Base-by-base conservation (phyloP, 1,140 invertebrate species). In the Panagrolaimus sp. region DNA sequence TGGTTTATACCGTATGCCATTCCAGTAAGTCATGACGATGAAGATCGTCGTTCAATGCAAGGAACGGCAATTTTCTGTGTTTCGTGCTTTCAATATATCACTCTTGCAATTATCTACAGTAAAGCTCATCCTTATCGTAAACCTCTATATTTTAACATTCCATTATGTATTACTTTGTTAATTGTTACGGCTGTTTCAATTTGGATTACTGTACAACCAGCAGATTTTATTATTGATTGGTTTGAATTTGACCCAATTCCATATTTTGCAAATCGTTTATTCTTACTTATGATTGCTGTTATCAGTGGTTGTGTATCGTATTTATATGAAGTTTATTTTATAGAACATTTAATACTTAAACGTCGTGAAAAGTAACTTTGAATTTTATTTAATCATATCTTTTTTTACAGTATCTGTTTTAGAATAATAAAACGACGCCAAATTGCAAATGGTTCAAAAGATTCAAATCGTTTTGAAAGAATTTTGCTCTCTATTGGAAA, bases 111-210 rank as follows among this genome's bases (percentile, higher is more conserved):
- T 67, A 89, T 91, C 14, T 94, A 92, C 83, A 91, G 91, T 0
- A 91, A 91, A 81, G 92, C 92, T 0, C 88, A 89, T 42, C 94
- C 94, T 0, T 96, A 93, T 79, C 86, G 94, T 27, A 89, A 89
- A 78, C 87, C 89, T 0, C 87, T 97, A 0, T 89, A 89, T 51
- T 70, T 61, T 46, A 81, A 81, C 51, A 64, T 66, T 14, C 78
- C 78, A 13, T 64, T 78, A 73, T 80, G 78, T 63, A 16, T 74
- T 25, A 77, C 75, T 14, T 51, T 78, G 14, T 23, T 76, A 11
- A n/a, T 51, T n/a, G 48, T 78, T 4, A 63, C 66, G 14, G 23
- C 73, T 3, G 20, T 80, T 31, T 78, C 78, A n/a, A 62, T 69
- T 14, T 66, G 65, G 23, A 75, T 78, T 14, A 75, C 72, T 31